A percentile compares a stretch with the other conserved stretches of the same genome.
Evolutionary conservation across 2,888 invertebrate genomes (phyloP).

Genomic region (Andrena camellia): DNA sequence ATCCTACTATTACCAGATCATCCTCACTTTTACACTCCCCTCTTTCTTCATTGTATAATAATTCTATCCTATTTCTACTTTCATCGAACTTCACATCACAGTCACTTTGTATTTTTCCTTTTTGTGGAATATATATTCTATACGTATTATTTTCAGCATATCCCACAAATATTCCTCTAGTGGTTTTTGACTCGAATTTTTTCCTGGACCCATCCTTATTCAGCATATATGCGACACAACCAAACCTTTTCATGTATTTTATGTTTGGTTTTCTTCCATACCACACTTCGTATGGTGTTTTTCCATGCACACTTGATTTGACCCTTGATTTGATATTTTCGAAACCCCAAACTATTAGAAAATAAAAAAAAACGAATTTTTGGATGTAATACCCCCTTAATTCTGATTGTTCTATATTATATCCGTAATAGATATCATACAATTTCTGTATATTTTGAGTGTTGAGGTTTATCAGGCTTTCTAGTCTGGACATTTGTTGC

Average conservation of each 20-base stretch:
- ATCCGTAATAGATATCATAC: no score
- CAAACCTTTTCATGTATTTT: slow-evolving; percentile 31
- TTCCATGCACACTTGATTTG: slow-evolving; percentile 8
- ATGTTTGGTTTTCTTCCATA: slow-evolving; percentile 13
- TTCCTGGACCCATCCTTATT: neutral
- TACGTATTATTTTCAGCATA: slow-evolving; percentile 31
- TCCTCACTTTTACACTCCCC: no score
- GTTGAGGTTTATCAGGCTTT: no score
- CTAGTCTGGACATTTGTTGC: no score
- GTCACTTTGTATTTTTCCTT: slow-evolving; percentile 11
- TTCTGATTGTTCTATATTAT: no score
- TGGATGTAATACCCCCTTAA: no score
- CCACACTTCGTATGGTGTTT: slow-evolving; percentile 26
- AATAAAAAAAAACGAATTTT: no score
- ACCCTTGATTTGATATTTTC: no score
- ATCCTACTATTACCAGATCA: no score
- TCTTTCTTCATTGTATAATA: neutral
- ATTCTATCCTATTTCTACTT: slow-evolving; percentile 6
- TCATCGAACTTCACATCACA: slow-evolving; percentile 46
- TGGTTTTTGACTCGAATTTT: slow-evolving; percentile 18
- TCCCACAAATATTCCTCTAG: slow-evolving; percentile 34
- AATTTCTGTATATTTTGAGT: no score
- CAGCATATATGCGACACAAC: slow-evolving; percentile 8
- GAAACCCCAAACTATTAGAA: no score
- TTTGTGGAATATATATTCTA: slow-evolving; percentile 24